Conservation (phyloP, 2,113 vertebrate genomes). For the Telmatochromis bifrenatus region DNA sequence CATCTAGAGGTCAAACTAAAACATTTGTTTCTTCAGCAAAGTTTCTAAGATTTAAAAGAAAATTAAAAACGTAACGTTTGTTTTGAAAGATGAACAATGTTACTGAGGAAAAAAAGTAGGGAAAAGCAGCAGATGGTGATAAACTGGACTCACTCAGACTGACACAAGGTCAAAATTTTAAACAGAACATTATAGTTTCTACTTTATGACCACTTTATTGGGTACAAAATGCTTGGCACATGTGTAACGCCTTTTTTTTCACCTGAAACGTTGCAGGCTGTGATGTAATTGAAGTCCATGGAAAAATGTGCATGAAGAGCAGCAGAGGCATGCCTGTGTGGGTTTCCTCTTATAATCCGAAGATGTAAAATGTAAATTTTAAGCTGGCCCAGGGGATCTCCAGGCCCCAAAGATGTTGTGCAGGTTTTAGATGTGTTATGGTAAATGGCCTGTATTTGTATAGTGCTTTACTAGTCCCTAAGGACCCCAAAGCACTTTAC, state of each 20-base stretch:
- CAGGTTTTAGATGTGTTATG: no score
- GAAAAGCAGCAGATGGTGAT: neutral
- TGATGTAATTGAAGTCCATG: accelerated
- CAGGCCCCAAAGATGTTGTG: neutral
- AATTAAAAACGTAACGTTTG: accelerated
- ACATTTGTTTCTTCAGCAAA: accelerated
- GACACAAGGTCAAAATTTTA: accelerated
- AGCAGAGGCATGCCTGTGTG: accelerated
- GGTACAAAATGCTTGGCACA: accelerated
- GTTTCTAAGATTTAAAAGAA: accelerated
- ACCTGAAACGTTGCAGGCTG: neutral
- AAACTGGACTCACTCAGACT: neutral
- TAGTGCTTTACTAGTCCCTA: no score
- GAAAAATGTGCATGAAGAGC: accelerated
- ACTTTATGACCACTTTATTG: accelerated
- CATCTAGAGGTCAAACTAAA: neutral
- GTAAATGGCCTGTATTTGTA: no score
- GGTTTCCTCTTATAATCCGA: neutral
- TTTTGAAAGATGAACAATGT: accelerated
- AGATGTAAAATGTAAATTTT: neutral
- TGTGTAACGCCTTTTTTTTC: accelerated
- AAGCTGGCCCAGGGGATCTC: accelerated
- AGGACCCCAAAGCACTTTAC: no score
- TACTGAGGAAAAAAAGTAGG: accelerated
- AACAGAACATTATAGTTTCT: neutral